Conservation (phyloP, 1,140 invertebrate species). For the Teleopsis dalmanni region DNA sequence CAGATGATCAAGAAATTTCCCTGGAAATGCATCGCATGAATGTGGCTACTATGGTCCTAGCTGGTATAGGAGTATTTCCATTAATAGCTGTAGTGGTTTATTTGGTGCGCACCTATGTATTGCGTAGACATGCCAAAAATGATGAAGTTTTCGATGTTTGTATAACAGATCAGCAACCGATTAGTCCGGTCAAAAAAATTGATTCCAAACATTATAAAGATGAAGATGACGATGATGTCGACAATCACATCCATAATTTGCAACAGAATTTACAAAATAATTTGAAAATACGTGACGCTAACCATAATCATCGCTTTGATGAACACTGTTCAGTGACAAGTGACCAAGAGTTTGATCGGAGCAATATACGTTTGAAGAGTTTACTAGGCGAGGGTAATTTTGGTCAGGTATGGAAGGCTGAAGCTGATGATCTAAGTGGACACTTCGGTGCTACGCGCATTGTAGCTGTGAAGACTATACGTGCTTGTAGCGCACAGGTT, state of each 20-base stretch:
- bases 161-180: conserved; percentile 47
- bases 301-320: conserved; percentile 28
- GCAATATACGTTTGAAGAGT: conserved; percentile 69
- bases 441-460: conserved; percentile 67
- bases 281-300: conserved; percentile 21
- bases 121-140: conserved; percentile 51
- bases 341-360: conserved; percentile 68
- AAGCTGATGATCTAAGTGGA: conserved; percentile 68
- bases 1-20: conserved; percentile 44
- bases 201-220: conserved; percentile 33
- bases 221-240: conserved; percentile 46
- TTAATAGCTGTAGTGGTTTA: conserved; percentile 51
- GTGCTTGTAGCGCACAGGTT: conserved; percentile 58
- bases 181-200: conserved; percentile 39
- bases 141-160: conserved; percentile 53
- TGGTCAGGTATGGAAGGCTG: conserved; percentile 78
- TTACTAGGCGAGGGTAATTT: conserved; percentile 77
- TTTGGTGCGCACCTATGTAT: conserved; percentile 48
- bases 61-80: conserved; percentile 52
- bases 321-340: conserved; percentile 35
- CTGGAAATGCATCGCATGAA: conserved; percentile 50
- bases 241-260: conserved; percentile 42
- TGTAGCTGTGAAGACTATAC: conserved; percentile 75
- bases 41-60: conserved; percentile 52
- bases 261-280: not conserved